A percentile compares a stretch with the other conserved stretches of the same genome.
These are phyloP conservation scores for Akabosia matsudoensis DNA, from an alignment of 1,140 invertebrate genomes.

Conservation along the genomic window DNA sequence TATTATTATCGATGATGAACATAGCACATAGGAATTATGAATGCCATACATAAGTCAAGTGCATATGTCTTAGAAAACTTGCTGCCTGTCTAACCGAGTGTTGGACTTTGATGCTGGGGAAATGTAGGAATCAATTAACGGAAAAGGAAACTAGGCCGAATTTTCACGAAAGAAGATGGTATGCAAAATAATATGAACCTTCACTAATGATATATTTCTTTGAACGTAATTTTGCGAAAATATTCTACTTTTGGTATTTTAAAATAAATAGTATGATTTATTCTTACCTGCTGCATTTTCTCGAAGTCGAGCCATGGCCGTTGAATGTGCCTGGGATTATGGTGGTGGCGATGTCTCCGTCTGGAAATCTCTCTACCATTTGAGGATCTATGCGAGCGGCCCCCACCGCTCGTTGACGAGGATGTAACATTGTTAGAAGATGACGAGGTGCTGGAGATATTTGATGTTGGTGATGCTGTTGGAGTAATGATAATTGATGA, in stretches of 20 bases:
- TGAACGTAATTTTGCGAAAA: too few relatives aligned
- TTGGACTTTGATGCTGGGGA: too few relatives aligned
- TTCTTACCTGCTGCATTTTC: slow-evolving; percentile 86
- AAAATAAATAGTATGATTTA: neutral
- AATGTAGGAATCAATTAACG: too few relatives aligned
- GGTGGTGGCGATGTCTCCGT: slow-evolving; percentile 58
- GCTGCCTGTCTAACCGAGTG: too few relatives aligned
- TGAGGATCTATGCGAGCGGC: neutral
- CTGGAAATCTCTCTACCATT: slow-evolving; percentile 51
- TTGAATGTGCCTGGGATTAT: slow-evolving; percentile 64
- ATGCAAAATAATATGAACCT: too few relatives aligned
- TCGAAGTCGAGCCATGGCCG: slow-evolving; percentile 90
- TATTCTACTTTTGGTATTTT: neutral
- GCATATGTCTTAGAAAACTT: too few relatives aligned
- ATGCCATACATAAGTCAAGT: too few relatives aligned
- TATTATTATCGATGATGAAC: too few relatives aligned
- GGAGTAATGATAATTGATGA: neutral
- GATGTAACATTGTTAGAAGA: slow-evolving; percentile 11
- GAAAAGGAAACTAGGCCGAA: too few relatives aligned
- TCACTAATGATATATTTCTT: too few relatives aligned
- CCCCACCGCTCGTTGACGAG: neutral
- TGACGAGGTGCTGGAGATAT: neutral
- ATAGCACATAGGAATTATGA: too few relatives aligned
- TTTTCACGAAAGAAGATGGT: too few relatives aligned
- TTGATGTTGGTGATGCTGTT: neutral